Evolutionary conservation across 2,888 invertebrate genomes (phyloP).

Genomic region (Nasonia oneida): DNA sequence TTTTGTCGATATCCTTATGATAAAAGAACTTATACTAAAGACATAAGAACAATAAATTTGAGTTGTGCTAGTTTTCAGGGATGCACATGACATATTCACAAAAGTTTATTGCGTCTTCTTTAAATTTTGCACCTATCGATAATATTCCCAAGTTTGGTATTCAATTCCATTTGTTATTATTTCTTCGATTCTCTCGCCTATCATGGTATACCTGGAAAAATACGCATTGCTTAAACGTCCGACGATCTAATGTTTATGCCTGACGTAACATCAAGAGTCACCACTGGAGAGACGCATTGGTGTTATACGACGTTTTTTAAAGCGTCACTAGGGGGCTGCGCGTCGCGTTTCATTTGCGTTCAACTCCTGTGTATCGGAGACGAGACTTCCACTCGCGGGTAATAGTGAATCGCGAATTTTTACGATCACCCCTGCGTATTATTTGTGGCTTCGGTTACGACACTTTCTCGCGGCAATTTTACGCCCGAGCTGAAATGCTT

Average conservation of each 20-base stretch:
- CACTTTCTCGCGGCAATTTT: background rate
- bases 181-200: no score
- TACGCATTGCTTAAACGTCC: background rate
- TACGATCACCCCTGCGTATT: no score
- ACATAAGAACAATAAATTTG: no score
- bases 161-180: no score
- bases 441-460: background rate
- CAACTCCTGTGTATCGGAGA: background rate
- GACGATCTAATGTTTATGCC: background rate
- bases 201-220: background rate
- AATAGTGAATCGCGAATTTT: background rate
- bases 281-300: background rate
- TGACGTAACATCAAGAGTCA: background rate
- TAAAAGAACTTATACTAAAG: no score
- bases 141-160: no score
- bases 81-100: no score
- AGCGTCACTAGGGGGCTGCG: background rate
- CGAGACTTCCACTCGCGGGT: background rate
- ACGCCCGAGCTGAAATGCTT: background rate
- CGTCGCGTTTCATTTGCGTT: slow-evolving; percentile 3
- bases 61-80: no score
- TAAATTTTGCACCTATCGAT: no score
- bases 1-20: no score
- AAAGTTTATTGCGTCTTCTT: no score
- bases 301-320: background rate